Conservation (phyloP, 2,113 vertebrate genomes). For the Ovis canadensis region DNA sequence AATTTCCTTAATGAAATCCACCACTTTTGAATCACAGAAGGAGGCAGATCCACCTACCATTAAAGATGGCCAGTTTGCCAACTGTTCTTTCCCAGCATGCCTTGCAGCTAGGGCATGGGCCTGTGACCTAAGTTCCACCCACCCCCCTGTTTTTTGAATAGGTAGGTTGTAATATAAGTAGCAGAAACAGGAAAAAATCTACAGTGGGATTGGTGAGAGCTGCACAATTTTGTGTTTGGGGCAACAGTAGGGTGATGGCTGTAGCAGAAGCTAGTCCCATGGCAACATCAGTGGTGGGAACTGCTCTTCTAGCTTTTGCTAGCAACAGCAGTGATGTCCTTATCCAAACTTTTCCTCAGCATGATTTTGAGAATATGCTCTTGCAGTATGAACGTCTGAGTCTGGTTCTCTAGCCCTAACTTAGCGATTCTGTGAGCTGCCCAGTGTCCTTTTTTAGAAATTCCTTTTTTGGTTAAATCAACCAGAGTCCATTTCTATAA, state of each 20-base stretch:
- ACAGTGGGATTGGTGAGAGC: background rate
- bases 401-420: background rate
- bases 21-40: background rate
- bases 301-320: background rate
- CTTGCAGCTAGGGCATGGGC: background rate
- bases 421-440: background rate
- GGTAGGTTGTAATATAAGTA: background rate
- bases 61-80: background rate
- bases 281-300: background rate
- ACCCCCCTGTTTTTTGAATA: background rate
- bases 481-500: background rate
- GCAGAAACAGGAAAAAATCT: background rate
- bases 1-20: background rate
- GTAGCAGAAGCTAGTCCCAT: background rate
- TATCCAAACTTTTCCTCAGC: background rate
- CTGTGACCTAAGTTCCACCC: background rate
- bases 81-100: background rate
- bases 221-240: background rate
- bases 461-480: conserved; percentile 11
- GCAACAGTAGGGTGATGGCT: background rate
- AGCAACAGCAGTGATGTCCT: background rate
- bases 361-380: background rate
- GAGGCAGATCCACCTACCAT: background rate
- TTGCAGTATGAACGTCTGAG: background rate
- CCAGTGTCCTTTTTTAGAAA: background rate